Base-by-base conservation (phyloP, 2,113 vertebrate species). In the Rana temporaria region DNA sequence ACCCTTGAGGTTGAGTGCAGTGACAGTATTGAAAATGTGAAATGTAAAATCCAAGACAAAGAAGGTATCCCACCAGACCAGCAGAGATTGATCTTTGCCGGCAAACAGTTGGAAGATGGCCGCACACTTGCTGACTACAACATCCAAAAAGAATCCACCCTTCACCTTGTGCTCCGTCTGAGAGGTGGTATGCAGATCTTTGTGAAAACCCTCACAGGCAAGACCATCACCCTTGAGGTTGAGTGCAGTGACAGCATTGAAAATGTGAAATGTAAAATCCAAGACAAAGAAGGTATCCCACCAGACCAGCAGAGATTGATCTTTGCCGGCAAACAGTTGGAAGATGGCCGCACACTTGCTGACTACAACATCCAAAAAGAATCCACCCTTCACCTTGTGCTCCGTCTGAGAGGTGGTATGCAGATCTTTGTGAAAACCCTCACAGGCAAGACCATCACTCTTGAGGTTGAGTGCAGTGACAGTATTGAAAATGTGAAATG, bases 401-500 rank as follows among this genome's bases (percentile, higher is more conserved):
- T 94, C 81, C 91, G 92, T 38, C 85, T 95, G 15, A 88, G 93
- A 30, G 94, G 94, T 48, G 93, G 91, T 69, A 95, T 95, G 94
- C 94, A 95, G 92, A 95, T 95, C 87, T 95, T 95, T 85, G 78
- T 81, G 7, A 81, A 81, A 70, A 81, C 78, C n/a, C 32, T 81
- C 14, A 81, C 78, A 24, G 78, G 78, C 6, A 89, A 65, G 88
- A 89, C 69, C 87, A 89, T 79, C 86, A 89, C 75, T 19, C 60
- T 95, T 3, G 94, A 95, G 90, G 94, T 95, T 24, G 94, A 95
- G 85, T 92, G 94, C 86, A 94, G 93, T 63, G 94, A 95, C 85
- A 95, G 93, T 17, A 95, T 95, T 67, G 94, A 95, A 86, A 95
- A 95, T 92, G 94, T 95, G 67, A 95, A 95, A 82, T 93, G 93